These are phyloP conservation scores for Oncorhynchus keta DNA, from an alignment of 2,113 vertebrate species.

Conservation along the genomic window DNA sequence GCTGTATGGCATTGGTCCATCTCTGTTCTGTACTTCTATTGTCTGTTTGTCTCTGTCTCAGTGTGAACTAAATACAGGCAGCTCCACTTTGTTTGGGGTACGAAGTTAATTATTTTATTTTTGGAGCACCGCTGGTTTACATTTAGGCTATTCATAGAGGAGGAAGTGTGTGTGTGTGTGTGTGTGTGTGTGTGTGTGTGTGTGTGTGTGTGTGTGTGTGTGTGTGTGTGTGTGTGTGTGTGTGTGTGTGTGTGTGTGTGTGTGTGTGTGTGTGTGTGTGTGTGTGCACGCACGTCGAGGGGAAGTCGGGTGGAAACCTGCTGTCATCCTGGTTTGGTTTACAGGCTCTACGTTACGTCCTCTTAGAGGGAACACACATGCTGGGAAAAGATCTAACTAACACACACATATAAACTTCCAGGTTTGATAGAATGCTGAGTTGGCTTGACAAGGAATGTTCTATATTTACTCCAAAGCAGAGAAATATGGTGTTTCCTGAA, in stretches of 20 bases:
- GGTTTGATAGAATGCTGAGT: constrained; percentile 40
- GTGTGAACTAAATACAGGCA: constrained; percentile 45
- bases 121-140: constrained; percentile 54
- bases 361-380: constrained; percentile 2
- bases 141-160: constrained; percentile 52
- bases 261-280: neutral
- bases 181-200: neutral
- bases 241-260: neutral
- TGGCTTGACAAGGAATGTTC: constrained; percentile 42
- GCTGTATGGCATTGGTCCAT: neutral
- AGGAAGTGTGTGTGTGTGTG: neutral
- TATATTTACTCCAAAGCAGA: constrained; percentile 47
- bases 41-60: constrained; percentile 51
- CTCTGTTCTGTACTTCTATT: too few species aligned
- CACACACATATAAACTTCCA: constrained; percentile 19
- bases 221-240: neutral
- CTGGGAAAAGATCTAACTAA: neutral
- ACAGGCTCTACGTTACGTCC: neutral
- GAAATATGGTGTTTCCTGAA: neutral
- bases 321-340: constrained; percentile 43
- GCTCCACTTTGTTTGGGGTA: constrained; percentile 53
- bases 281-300: neutral
- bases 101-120: constrained; percentile 67
- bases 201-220: neutral
- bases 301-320: constrained; percentile 40